Conservation (phyloP, 2,888 invertebrate genomes). For the Chaitophorus viminalis region DNA sequence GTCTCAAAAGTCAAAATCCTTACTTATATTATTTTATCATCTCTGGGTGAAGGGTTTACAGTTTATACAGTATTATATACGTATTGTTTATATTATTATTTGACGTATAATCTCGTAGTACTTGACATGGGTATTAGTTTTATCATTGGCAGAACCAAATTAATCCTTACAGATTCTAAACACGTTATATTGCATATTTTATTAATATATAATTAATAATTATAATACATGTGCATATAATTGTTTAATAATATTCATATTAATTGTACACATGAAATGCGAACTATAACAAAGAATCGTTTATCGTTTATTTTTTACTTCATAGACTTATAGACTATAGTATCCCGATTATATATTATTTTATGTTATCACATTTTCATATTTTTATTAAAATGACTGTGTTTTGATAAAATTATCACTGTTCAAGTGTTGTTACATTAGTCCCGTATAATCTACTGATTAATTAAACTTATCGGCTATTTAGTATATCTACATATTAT, state of each 20-base stretch:
- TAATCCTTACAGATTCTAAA: slow-evolving; percentile 6
- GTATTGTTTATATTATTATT: neutral
- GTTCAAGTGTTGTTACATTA: too few relatives aligned
- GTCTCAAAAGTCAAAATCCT: too few relatives aligned
- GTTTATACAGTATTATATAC: neutral
- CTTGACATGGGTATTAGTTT: neutral
- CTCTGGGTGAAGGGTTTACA: neutral
- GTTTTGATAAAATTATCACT: too few relatives aligned
- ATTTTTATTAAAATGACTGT: too few relatives aligned
- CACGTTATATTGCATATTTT: neutral
- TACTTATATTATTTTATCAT: neutral
- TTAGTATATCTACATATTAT: too few relatives aligned
- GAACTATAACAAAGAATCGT: slow-evolving; percentile 2
- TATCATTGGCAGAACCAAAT: neutral
- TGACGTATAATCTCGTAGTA: neutral
- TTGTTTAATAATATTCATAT: too few relatives aligned
- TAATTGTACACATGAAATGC: neutral
- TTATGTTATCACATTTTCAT: neutral
- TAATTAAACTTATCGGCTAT: too few relatives aligned
- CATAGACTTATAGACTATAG: neutral
- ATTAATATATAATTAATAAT: too few relatives aligned
- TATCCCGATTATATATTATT: neutral
- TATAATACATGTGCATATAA: too few relatives aligned
- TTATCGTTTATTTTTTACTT: neutral
- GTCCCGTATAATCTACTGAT: too few relatives aligned